Evolutionary conservation across 2,888 invertebrate species (phyloP).

Genomic region (Anarsia innoxiella): DNA sequence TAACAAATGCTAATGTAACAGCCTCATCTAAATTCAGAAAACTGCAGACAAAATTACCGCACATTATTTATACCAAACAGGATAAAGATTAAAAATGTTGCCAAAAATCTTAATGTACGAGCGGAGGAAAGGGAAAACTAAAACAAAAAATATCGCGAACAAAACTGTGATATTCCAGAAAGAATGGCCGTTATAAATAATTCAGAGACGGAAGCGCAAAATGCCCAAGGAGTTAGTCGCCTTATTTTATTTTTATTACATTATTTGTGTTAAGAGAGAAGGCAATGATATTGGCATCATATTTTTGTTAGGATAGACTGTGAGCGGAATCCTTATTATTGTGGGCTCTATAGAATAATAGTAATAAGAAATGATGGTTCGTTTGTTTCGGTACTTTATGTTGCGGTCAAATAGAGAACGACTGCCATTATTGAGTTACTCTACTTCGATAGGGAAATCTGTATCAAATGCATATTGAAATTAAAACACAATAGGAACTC

Average conservation of each 20-base stretch:
- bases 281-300: slow-evolving; percentile 14
- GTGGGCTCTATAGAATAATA: slow-evolving; percentile 1
- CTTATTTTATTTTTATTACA: slow-evolving; percentile 12
- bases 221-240: background rate
- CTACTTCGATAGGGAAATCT: too few relatives aligned
- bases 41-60: too few relatives aligned
- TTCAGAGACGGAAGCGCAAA: background rate
- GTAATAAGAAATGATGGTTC: slow-evolving; percentile 11
- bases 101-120: too few relatives aligned
- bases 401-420: background rate
- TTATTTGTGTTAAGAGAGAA: slow-evolving; percentile 11
- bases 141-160: too few relatives aligned
- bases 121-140: too few relatives aligned
- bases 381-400: slow-evolving; percentile 8
- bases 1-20: too few relatives aligned
- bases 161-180: background rate
- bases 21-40: too few relatives aligned
- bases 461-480: too few relatives aligned
- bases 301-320: slow-evolving; percentile 13
- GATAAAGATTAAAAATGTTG: too few relatives aligned
- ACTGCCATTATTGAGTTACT: slow-evolving; percentile 1
- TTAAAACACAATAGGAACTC: too few relatives aligned
- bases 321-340: slow-evolving; percentile 13
- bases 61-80: too few relatives aligned
- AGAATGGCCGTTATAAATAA: slow-evolving; percentile 1